Evolutionary conservation across 35 echinoderm and acorn worm genomes (phyloP).

Genomic region (Anneissia japonica): DNA sequence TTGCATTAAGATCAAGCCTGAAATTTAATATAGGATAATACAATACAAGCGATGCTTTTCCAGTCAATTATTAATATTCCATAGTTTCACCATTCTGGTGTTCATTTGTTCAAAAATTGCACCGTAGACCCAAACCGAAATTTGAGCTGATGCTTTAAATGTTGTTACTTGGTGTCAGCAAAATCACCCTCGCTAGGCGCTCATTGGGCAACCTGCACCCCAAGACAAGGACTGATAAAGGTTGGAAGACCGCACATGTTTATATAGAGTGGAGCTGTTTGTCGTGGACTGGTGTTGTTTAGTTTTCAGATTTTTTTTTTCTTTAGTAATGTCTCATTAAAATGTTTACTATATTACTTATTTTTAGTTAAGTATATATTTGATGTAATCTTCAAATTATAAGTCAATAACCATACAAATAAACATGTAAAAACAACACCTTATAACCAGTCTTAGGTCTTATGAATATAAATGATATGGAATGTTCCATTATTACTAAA

Average conservation of each 20-base stretch:
- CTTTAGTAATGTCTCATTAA: not conserved
- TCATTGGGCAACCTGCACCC: conserved; percentile 76
- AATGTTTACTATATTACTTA: too few species aligned
- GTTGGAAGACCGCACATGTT: not conserved
- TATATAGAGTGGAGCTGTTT: not conserved
- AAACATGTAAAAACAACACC: too few species aligned
- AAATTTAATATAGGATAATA: not conserved
- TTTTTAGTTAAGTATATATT: too few species aligned
- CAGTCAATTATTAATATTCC: too few species aligned
- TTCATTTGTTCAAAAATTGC: conserved; percentile 60
- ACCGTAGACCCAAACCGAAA: conserved; percentile 43
- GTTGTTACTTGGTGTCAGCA: conserved; percentile 82
- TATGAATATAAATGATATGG: not conserved
- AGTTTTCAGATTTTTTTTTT: not conserved
- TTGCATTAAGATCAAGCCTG: too few species aligned
- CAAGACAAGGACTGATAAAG: conserved; percentile 67
- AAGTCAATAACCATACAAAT: too few species aligned
- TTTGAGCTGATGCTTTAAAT: conserved; percentile 36
- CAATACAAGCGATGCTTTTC: not conserved
- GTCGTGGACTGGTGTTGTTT: not conserved
- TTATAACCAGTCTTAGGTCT: too few species aligned
- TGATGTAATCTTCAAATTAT: too few species aligned
- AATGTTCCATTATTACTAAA: not conserved
- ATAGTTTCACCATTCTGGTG: not conserved
- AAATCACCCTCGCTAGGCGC: conserved; percentile 72